Percentiles rank a stretch among this genome's conserved stretches.
phyloP scores from a whole-genome alignment of 2,888 invertebrate genomes.

The Petrolisthes manimaculis region DNA sequence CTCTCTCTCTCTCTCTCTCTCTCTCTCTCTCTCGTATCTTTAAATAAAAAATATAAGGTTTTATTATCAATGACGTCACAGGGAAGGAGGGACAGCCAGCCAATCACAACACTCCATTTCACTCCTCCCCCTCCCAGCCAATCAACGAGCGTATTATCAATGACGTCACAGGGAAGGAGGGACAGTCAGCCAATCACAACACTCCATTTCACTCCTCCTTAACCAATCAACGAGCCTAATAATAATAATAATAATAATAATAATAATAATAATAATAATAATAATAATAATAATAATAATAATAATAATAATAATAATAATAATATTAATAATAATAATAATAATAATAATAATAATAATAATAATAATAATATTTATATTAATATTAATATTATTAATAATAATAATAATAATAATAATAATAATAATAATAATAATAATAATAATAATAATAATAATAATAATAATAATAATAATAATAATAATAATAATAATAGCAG shows the following conservation, averaged over 20 bases:
- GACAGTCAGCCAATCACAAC: too few relatives aligned
- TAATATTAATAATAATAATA: not conserved
- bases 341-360: not conserved
- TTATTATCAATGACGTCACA: too few relatives aligned
- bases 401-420: slow-evolving; percentile 7
- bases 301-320: not conserved
- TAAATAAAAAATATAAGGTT: too few relatives aligned
- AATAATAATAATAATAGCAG: not conserved
- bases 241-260: not conserved
- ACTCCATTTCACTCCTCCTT: not conserved
- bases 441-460: slow-evolving; percentile 7
- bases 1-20: too few relatives aligned
- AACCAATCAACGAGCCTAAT: not conserved
- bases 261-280: not conserved
- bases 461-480: slow-evolving; percentile 8
- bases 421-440: slow-evolving; percentile 9
- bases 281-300: not conserved
- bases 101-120: too few relatives aligned
- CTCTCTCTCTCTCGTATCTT: too few relatives aligned
- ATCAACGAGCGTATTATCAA: not conserved
- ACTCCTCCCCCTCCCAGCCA: too few relatives aligned
- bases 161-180: too few relatives aligned
- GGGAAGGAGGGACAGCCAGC: too few relatives aligned
- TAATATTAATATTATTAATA: not conserved
- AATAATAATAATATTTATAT: not conserved